Conservation (phyloP, 2,113 vertebrate genomes). For the Glaucidium brasilianum region DNA sequence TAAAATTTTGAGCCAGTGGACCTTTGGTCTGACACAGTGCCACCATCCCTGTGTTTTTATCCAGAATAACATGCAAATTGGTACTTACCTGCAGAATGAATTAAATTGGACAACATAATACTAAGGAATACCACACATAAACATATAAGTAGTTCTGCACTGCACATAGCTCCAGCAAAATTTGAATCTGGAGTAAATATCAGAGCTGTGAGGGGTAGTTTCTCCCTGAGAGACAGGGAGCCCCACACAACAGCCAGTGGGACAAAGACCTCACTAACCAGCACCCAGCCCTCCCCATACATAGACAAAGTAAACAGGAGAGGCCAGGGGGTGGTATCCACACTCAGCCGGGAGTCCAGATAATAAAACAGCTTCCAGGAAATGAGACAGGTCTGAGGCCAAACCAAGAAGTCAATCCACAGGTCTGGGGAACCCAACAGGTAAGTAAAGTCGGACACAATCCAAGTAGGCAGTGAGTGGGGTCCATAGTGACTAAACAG, state of each 20-base stretch:
- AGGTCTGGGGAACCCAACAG: not conserved
- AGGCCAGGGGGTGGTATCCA: not conserved
- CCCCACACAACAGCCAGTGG: not conserved
- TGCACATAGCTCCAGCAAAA: not conserved
- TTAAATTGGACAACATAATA: fast-evolving
- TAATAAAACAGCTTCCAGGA: not conserved
- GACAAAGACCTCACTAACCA: not conserved
- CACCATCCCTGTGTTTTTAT: not conserved
- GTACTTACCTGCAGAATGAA: not conserved
- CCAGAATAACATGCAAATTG: not conserved
- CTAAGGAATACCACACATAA: not conserved
- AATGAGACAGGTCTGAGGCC: fast-evolving
- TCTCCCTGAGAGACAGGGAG: not conserved
- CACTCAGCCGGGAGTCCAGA: not conserved
- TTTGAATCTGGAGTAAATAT: fast-evolving
- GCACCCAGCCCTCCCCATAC: not conserved
- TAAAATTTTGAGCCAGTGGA: not conserved
- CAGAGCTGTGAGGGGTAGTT: not conserved
- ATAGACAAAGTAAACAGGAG: not conserved
- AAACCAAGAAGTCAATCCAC: not conserved
- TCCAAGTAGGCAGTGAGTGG: fast-evolving
- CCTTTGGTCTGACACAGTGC: not conserved
- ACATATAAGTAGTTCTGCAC: not conserved
- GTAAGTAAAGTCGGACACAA: fast-evolving
- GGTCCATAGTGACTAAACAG: fast-evolving